Evolutionary conservation across 2,797 vertebrate species (phyloP).

Genomic region (Pelobates cultripes): DNA sequence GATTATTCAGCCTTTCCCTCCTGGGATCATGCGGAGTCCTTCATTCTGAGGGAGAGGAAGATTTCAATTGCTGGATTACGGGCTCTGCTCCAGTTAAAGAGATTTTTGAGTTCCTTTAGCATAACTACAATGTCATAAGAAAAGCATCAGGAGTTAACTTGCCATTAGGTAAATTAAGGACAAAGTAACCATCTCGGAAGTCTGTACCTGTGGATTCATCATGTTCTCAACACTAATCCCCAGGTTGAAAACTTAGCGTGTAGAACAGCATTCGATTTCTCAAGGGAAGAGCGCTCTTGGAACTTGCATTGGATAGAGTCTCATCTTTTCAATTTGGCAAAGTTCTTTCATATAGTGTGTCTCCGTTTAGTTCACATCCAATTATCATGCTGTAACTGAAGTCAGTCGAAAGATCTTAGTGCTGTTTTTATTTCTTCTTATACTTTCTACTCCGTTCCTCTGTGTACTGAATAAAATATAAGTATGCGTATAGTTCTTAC

Average conservation of each 20-base stretch:
- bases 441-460: too few relatives aligned
- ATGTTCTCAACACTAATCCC: not conserved
- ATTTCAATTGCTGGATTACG: constrained; percentile 56
- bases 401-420: not conserved
- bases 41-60: constrained; percentile 34
- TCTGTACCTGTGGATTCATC: not conserved
- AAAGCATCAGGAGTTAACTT: constrained; percentile 21
- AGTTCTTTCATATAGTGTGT: not conserved
- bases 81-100: constrained; percentile 53
- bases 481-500: too few relatives aligned
- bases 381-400: not conserved
- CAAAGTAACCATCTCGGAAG: not conserved
- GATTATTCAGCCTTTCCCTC: constrained; percentile 52
- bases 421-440: not conserved
- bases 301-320: not conserved
- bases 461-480: too few relatives aligned
- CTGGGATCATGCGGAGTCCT: constrained; percentile 42
- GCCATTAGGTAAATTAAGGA: constrained; percentile 36
- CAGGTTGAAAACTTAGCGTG: not conserved
- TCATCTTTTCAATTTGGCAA: not conserved
- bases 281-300: not conserved
- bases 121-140: constrained; percentile 34
- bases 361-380: not conserved
- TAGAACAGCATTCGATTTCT: not conserved
- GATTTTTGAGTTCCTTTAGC: constrained; percentile 40